phyloP scores from a whole-genome alignment of 2,797 vertebrate genomes.

The Meda fulgida region DNA sequence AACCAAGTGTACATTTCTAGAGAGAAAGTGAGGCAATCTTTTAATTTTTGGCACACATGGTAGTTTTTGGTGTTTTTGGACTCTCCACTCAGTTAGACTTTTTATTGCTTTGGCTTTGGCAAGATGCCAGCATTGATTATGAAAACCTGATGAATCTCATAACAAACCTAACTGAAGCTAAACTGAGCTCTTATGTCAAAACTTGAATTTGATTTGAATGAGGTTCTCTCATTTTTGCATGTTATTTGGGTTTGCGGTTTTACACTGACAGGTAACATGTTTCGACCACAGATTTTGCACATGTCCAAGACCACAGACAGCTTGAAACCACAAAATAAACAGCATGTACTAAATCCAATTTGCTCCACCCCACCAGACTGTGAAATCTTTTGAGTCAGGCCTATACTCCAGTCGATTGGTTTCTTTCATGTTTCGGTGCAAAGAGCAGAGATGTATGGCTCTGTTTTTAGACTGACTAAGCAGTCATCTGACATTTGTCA shows the following conservation, averaged over 20 bases:
- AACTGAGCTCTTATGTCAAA: not conserved
- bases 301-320: not conserved
- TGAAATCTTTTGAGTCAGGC: slow-evolving; percentile 20
- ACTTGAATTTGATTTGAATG: not conserved
- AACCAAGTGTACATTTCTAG: not conserved
- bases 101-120: not conserved
- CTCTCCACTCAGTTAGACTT: not conserved
- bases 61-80: not conserved
- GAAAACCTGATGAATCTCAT: not conserved
- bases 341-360: not conserved
- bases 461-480: slow-evolving; percentile 17
- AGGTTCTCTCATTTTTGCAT: slow-evolving; percentile 9
- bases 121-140: not conserved
- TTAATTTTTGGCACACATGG: not conserved
- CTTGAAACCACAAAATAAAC: too few relatives aligned
- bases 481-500: slow-evolving; percentile 14
- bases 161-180: not conserved
- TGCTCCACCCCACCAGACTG: not conserved
- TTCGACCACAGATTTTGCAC: slow-evolving; percentile 37
- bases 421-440: slow-evolving; percentile 1
- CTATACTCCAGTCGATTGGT: not conserved
- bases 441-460: not conserved
- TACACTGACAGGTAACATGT: not conserved
- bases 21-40: not conserved
- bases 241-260: slow-evolving; percentile 2